Evolutionary conservation across 2,113 vertebrate species (phyloP), one percentile per base, ranked within the genome.

Genomic region (Oreotrochilus melanogaster): DNA sequence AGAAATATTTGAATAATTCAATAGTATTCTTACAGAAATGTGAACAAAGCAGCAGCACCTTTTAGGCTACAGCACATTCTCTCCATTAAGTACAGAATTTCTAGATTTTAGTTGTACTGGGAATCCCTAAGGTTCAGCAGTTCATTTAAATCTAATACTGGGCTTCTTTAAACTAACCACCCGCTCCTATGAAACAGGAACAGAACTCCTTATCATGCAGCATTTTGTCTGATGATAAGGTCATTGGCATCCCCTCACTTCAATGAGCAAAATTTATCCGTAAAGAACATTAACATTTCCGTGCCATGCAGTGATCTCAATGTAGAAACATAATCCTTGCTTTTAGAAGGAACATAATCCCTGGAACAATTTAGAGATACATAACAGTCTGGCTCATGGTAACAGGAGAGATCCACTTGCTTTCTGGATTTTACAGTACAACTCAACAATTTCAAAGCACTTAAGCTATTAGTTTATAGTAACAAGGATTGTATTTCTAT

Each of bases 281-380:
- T 25, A 75, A 79, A 25, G 14, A 85, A 87, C 12, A 33, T 25
- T 17, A 60, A 30, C 4, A 62, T 47, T 73, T 50, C 69, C 1
- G 3, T 89, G 80, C 14, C 27, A 15, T 14, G 31, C 14, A 51
- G 28, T 31, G 18, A 88, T 72, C 45, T 70, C 95, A 73, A 11
- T 35, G 53, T 2, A 33, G 86, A 86, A 94, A 96, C 31, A 90
- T 53, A 88, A 89, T 87, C 80, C 47, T 42, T 71, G 70, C 78
- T 95, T 93, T 93, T 31, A 88, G 78, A 33, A 64, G 5, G 7
- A 91, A 4, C 10, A 61, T 70, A 88, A 90, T 80, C 66, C n/a
- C 54, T 66, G 54, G 53, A 90, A 28, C 45, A 90, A 88, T 90
- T 90, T 64, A 62, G 69, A 73, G 88, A 84, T 17, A 81, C 15